phyloP scores from a whole-genome alignment of 2,888 invertebrate species.

The Drosophila paracracens region DNA sequence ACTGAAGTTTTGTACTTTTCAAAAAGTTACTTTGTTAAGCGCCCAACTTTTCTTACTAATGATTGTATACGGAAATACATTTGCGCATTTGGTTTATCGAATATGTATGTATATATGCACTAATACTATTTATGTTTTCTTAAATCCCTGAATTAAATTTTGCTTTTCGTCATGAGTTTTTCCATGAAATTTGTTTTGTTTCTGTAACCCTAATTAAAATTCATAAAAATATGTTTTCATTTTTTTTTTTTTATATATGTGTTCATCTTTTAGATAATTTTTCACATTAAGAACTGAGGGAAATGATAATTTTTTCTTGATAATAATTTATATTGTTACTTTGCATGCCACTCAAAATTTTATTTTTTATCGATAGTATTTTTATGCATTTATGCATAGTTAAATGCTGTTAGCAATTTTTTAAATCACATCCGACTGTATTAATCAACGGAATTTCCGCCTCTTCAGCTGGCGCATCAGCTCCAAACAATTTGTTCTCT shows the following conservation, averaged over 20 bases:
- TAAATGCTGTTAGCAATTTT: constrained; percentile 82
- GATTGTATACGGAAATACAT: constrained; percentile 13
- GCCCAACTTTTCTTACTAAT: constrained; percentile 49
- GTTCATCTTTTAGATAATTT: constrained; percentile 71
- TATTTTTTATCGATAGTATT: constrained; percentile 67
- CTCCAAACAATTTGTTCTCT: constrained; percentile 21
- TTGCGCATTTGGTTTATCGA: constrained; percentile 45
- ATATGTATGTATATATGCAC: constrained; percentile 34
- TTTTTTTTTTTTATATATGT: constrained; percentile 46
- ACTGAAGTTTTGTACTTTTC: constrained; percentile 73
- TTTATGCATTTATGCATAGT: constrained; percentile 76
- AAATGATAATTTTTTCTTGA: constrained; percentile 40
- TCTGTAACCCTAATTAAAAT: constrained; percentile 79
- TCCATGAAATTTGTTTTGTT: constrained; percentile 55
- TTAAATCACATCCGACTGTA: constrained; percentile 82
- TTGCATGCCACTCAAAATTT: constrained; percentile 36
- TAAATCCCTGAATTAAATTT: constrained; percentile 83
- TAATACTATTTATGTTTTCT: constrained; percentile 46
- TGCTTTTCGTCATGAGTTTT: constrained; percentile 76
- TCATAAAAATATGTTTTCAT: constrained; percentile 68
- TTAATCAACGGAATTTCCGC: constrained; percentile 56
- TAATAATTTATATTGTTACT: constrained; percentile 39
- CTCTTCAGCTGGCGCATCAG: constrained; percentile 20
- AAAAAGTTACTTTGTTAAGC: constrained; percentile 65
- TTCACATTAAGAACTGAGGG: constrained; percentile 68